Percentiles rank a stretch among this genome's conserved stretches.
Evolutionary conservation across 2,113 vertebrate species (phyloP).

Genomic region (Pipa parva): DNA sequence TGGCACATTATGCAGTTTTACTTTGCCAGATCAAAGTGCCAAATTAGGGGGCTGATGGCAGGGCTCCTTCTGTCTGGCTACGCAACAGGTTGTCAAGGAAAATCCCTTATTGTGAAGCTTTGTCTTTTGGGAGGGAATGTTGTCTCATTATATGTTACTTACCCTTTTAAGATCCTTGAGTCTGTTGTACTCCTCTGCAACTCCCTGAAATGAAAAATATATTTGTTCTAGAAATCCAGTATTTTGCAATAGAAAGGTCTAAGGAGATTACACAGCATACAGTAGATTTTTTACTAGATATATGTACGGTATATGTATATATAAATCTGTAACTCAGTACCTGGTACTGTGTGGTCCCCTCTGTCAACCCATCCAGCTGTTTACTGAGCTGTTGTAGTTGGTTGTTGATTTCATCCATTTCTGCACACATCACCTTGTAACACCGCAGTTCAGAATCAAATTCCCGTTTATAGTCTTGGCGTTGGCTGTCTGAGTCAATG

Average conservation of each 20-base stretch:
- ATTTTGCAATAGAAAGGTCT: background rate
- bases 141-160: no score
- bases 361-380: constrained; percentile 64
- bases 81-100: no score
- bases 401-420: constrained; percentile 73
- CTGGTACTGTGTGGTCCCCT: constrained; percentile 68
- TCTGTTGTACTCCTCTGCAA: constrained; percentile 75
- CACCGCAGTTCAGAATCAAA: constrained; percentile 64
- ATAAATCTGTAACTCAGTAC: no score
- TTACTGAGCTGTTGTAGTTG: constrained; percentile 69
- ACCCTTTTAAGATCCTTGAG: constrained; percentile 75
- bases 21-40: no score
- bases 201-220: constrained; percentile 53
- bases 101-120: no score
- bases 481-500: constrained; percentile 61
- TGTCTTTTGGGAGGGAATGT: no score
- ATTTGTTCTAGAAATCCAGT: background rate
- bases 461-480: constrained; percentile 68
- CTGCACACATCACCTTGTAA: constrained; percentile 70
- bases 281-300: no score
- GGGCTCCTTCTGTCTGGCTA: no score
- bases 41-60: no score
- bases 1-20: no score
- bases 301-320: no score
- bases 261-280: background rate